phyloP scores from a whole-genome alignment of 2,888 invertebrate species.

The Melieria crassipennis region DNA sequence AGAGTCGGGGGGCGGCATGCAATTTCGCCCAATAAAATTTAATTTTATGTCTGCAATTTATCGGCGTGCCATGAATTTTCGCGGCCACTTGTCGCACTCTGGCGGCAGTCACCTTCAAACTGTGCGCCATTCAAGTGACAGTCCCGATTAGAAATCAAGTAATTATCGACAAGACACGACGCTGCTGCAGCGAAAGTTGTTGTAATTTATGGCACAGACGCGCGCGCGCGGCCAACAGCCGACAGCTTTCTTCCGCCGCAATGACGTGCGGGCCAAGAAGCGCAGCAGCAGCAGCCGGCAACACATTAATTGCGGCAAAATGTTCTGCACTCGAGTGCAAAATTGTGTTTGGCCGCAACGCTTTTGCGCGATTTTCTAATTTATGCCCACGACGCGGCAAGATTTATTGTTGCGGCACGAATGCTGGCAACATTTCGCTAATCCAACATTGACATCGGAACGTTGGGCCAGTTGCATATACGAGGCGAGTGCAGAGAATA shows the following conservation, averaged over 20 bases:
- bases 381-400: slow-evolving; percentile 2
- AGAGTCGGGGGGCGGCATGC: neutral
- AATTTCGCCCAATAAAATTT: slow-evolving; percentile 28
- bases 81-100: slow-evolving; percentile 1
- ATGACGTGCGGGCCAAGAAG: neutral
- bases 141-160: slow-evolving; percentile 39
- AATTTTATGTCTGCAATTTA: slow-evolving; percentile 28
- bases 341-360: slow-evolving; percentile 8
- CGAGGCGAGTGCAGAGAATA: too few species aligned
- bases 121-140: slow-evolving; percentile 32
- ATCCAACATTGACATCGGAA: too few species aligned
- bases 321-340: slow-evolving; percentile 32
- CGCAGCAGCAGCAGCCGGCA: neutral
- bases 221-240: neutral
- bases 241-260: slow-evolving; percentile 5
- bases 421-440: too few species aligned
- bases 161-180: slow-evolving; percentile 23
- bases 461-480: too few species aligned
- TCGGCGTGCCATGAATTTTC: slow-evolving; percentile 25
- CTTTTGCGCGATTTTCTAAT: slow-evolving; percentile 3
- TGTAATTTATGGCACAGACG: neutral
- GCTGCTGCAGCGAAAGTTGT: neutral
- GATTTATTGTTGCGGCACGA: slow-evolving; percentile 8
- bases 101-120: slow-evolving; percentile 24
- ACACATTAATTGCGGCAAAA: slow-evolving; percentile 31